Conservation (phyloP, 2,113 vertebrate genomes). For the Castor canadensis region DNA sequence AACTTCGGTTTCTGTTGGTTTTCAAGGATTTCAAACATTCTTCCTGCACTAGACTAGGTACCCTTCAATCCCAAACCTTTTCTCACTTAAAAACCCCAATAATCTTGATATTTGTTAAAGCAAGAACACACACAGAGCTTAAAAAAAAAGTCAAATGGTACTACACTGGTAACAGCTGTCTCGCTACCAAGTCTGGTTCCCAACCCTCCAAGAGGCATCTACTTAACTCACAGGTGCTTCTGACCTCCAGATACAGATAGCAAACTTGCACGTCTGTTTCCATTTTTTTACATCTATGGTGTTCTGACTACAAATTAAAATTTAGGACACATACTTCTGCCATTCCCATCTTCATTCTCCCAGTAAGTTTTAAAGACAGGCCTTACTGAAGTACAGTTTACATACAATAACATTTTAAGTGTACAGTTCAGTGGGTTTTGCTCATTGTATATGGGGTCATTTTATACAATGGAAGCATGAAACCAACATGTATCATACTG, state of each 20-base stretch:
- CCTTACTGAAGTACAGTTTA: neutral
- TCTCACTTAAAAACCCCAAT: neutral
- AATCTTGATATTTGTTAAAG: neutral
- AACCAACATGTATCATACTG: no score
- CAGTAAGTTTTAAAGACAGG: neutral
- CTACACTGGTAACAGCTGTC: neutral
- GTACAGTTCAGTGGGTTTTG: neutral
- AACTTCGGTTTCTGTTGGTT: neutral
- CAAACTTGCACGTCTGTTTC: neutral
- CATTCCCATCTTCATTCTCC: neutral
- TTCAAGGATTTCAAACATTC: neutral
- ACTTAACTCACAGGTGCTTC: neutral
- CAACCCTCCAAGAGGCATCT: neutral
- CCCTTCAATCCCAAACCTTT: neutral
- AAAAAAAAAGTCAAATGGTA: neutral
- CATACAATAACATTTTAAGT: neutral
- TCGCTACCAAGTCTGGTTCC: neutral
- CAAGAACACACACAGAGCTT: neutral
- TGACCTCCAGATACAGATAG: neutral
- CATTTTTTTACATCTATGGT: neutral
- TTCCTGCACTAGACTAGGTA: neutral
- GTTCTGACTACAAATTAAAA: neutral
- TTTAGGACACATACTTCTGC: neutral
- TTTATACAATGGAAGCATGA: neutral
- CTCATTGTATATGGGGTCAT: neutral